Percentiles rank a stretch among this genome's conserved stretches.
Evolutionary conservation across 2,888 invertebrate species (phyloP).

Genomic region (Xylocampa areola): DNA sequence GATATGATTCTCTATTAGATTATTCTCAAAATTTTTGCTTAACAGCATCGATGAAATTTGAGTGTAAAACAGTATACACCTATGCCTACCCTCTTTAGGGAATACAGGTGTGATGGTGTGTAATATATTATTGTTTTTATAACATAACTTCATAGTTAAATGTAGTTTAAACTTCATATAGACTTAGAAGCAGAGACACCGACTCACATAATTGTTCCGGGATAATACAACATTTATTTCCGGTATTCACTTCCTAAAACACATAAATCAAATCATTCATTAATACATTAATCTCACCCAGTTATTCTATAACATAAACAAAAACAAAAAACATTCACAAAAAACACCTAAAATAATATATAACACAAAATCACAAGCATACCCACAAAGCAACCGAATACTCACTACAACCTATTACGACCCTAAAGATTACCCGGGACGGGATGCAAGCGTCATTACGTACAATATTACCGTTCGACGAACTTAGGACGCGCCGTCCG

Average conservation of each 20-base stretch:
- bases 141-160: too few species aligned
- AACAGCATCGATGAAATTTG: too few species aligned
- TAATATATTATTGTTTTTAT: too few species aligned
- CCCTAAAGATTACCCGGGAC: conserved; percentile 10
- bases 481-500: conserved; percentile 55
- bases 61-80: too few species aligned
- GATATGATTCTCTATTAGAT: too few species aligned
- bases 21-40: too few species aligned
- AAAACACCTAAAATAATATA: background rate
- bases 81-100: too few species aligned
- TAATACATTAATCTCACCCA: too few species aligned
- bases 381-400: conserved; percentile 11
- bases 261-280: too few species aligned
- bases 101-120: too few species aligned
- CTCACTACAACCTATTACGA: conserved; percentile 16
- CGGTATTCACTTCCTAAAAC: conserved; percentile 8
- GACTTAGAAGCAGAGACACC: background rate
- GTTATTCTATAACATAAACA: background rate
- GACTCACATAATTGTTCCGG: background rate
- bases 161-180: too few species aligned
- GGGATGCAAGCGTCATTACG: conserved; percentile 41
- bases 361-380: conserved; percentile 7
- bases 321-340: background rate
- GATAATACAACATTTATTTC: background rate
- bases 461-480: conserved; percentile 41